A percentile compares a stretch with the other conserved stretches of the same genome.
phyloP scores from a whole-genome alignment of 2,888 invertebrate genomes.

The Trichopria drosophilae region DNA sequence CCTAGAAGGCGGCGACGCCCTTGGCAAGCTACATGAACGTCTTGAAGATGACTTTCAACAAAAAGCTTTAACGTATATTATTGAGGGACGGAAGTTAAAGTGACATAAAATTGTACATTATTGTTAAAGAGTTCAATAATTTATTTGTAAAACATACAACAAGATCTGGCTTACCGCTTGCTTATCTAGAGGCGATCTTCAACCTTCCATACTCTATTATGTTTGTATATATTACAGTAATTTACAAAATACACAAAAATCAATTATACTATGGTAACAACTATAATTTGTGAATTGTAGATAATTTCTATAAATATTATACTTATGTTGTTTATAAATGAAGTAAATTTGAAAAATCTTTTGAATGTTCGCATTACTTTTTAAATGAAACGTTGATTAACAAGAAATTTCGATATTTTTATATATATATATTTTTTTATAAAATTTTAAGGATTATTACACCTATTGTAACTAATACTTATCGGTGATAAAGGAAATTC shows the following conservation, averaged over 20 bases:
- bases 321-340: too few species aligned
- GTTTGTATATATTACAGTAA: constrained; percentile 48
- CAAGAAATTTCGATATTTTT: too few species aligned
- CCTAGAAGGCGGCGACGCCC: constrained; percentile 68
- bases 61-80: constrained; percentile 32
- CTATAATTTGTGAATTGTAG: constrained; percentile 45
- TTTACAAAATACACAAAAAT: constrained; percentile 55
- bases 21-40: constrained; percentile 67
- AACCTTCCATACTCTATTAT: constrained; percentile 43
- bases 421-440: too few species aligned
- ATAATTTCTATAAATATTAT: too few species aligned
- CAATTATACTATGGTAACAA: constrained; percentile 42
- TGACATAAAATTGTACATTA: constrained; percentile 11
- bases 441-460: too few species aligned
- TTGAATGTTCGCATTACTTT: too few species aligned
- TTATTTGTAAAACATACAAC: constrained; percentile 57
- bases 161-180: constrained; percentile 51
- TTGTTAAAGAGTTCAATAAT: constrained; percentile 28
- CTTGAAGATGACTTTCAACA: constrained; percentile 55
- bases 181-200: constrained; percentile 57
- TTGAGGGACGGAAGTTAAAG: not conserved
- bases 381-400: too few species aligned
- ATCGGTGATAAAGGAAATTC: too few species aligned
- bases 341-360: too few species aligned
- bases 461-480: too few species aligned